Evolutionary conservation across 2,797 vertebrate species (phyloP), one percentile per base, ranked within the genome.

Genomic region (Artibeus lituratus): DNA sequence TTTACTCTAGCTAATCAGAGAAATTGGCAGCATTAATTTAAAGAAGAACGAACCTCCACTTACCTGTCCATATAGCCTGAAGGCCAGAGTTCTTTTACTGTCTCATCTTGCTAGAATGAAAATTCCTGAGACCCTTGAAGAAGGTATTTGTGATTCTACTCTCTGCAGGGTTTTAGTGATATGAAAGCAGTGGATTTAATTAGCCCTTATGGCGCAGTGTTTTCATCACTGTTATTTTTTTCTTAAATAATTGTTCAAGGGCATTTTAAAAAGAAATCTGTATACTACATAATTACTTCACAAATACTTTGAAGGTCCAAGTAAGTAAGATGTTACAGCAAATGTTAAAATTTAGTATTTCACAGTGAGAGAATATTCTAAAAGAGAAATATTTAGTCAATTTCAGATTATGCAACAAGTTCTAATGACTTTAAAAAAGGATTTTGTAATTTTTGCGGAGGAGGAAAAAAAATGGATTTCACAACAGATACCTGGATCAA

Each of bases 11-110:
- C 98, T 99, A 95, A 99, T 99, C 96, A 99, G 99, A 96, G 99
- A 99, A 98, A 99, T 99, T 97, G 99, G 99, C 89, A 99, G 99
- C 97, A 99, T 99, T 98, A 99, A 99, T 76, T 98, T 99, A 95
- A 99, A 99, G 99, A 99, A 99, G 99, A 99, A 99, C 96, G 99
- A 99, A 97, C 99, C 99, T 98, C 99, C 99, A 0, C 99, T 99
- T 97, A 99, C 99, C 97, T 99, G 99, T 97, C 99, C 99, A 0
- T 99, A 99, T 98, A 99, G 99, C 96, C 97, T 99, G 97, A 99
- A 99, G 98, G 99, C 99, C 95, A 99, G 99, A 96, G 99, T 99
- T 72, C 98, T 99, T 49, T 98, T 99, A 93, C 98, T 99, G 6
- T 98, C 99, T 94, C 99, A 99, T 96, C 99, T 99, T 93, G 99